Percentiles rank a stretch among this genome's conserved stretches.
phyloP scores from a whole-genome alignment of 2,888 invertebrate genomes.

The Mechanitis mazaeus region DNA sequence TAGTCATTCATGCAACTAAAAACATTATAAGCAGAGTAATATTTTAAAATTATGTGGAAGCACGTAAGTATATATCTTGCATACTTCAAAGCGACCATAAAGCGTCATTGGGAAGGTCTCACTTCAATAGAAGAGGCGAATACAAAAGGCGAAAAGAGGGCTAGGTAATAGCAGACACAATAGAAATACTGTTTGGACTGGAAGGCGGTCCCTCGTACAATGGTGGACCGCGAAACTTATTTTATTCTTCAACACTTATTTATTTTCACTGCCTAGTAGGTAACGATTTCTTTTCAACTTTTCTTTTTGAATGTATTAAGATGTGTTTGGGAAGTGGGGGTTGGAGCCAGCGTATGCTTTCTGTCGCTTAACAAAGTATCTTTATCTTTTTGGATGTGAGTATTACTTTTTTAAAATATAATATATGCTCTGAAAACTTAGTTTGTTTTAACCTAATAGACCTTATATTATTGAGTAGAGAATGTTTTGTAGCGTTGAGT shows the following conservation, averaged over 20 bases:
- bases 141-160: constrained; percentile 73
- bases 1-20: not conserved
- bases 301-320: constrained; percentile 39
- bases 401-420: too few relatives aligned
- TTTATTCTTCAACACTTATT: constrained; percentile 67
- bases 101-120: constrained; percentile 72
- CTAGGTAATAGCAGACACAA: constrained; percentile 75
- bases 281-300: constrained; percentile 41
- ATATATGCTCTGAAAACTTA: too few relatives aligned
- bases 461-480: too few relatives aligned
- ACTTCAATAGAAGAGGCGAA: constrained; percentile 70
- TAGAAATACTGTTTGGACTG: constrained; percentile 74
- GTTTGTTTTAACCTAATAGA: too few relatives aligned
- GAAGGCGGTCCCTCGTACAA: constrained; percentile 61
- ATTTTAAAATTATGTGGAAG: constrained; percentile 39
- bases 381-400: too few relatives aligned
- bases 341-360: too few relatives aligned
- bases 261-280: constrained; percentile 53
- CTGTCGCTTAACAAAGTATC: too few relatives aligned
- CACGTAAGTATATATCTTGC: constrained; percentile 52
- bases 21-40: constrained; percentile 24
- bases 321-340: constrained; percentile 6
- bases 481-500: too few relatives aligned
- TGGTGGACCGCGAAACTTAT: constrained; percentile 66
- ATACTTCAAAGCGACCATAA: constrained; percentile 69